Evolutionary conservation across 2,113 vertebrate species (phyloP).

Genomic region (Cryptotis parvus): DNA sequence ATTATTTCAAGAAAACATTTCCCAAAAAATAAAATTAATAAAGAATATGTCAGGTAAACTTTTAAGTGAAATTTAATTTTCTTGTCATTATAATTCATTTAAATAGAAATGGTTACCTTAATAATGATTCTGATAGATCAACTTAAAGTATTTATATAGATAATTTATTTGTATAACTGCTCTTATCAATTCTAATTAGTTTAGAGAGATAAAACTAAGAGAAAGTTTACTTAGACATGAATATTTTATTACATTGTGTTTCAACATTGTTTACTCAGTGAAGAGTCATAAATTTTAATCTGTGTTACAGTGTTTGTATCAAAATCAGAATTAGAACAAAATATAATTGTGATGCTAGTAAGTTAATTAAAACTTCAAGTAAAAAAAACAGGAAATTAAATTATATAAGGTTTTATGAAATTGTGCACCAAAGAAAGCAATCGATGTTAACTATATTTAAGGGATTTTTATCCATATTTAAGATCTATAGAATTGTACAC

Average conservation of each 20-base stretch:
- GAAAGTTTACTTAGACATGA: not conserved
- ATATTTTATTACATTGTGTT: not conserved
- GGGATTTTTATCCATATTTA: not conserved
- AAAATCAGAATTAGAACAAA: not conserved
- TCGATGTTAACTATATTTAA: not conserved
- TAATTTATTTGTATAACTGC: not conserved
- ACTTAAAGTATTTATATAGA: slow-evolving; percentile 27
- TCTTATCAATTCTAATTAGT: not conserved
- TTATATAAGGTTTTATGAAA: not conserved
- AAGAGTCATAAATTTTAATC: not conserved
- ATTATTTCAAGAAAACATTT: not conserved
- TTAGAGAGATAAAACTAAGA: slow-evolving; percentile 7
- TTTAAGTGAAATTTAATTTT: not conserved
- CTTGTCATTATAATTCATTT: not conserved
- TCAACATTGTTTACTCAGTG: not conserved
- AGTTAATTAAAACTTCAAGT: not conserved
- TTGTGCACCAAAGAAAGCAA: not conserved
- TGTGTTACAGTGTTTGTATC: not conserved
- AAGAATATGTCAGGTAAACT: not conserved
- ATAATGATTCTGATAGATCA: not conserved
- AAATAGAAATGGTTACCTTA: not conserved
- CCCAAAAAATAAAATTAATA: not conserved
- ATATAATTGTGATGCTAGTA: not conserved
- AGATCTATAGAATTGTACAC: not conserved
- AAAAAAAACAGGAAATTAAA: not conserved